A percentile compares a stretch with the other conserved stretches of the same genome.
Evolutionary conservation across 2,888 invertebrate genomes (phyloP).

Genomic region (Dryomyza anilis): DNA sequence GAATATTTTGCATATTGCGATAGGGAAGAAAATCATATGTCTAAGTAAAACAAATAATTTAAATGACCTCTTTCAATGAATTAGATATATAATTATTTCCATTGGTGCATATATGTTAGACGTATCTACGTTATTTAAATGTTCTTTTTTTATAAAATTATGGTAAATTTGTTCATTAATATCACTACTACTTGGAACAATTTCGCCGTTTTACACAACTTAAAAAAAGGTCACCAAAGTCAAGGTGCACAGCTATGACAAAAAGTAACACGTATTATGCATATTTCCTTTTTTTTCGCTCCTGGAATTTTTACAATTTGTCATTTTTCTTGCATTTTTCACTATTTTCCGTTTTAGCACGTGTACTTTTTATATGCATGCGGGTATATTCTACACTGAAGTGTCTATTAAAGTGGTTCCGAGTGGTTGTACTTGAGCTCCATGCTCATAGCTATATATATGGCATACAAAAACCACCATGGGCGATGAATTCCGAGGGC

Average conservation of each 20-base stretch:
- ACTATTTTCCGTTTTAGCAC: not conserved
- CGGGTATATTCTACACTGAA: not conserved
- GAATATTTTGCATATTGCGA: too few species aligned
- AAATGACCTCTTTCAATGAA: too few species aligned
- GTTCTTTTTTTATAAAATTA: too few species aligned
- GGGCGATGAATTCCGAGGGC: not conserved
- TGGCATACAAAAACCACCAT: not conserved
- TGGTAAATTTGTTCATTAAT: too few species aligned
- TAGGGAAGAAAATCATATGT: too few species aligned
- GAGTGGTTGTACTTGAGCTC: not conserved
- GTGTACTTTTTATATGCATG: not conserved
- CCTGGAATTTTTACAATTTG: not conserved
- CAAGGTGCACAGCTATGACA: not conserved
- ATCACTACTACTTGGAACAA: too few species aligned
- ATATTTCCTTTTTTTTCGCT: not conserved
- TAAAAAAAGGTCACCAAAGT: conserved; percentile 11
- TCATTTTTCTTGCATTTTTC: not conserved
- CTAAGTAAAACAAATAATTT: too few species aligned
- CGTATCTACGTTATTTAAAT: too few species aligned
- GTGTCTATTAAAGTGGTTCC: not conserved
- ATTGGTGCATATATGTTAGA: too few species aligned
- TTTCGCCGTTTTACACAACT: too few species aligned
- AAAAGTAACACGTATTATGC: not conserved
- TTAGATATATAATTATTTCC: too few species aligned
- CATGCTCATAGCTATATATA: not conserved